Percentiles rank a stretch among this genome's conserved stretches.
Conservation (phyloP, 2,113 vertebrate genomes). For the Colius striatus region DNA sequence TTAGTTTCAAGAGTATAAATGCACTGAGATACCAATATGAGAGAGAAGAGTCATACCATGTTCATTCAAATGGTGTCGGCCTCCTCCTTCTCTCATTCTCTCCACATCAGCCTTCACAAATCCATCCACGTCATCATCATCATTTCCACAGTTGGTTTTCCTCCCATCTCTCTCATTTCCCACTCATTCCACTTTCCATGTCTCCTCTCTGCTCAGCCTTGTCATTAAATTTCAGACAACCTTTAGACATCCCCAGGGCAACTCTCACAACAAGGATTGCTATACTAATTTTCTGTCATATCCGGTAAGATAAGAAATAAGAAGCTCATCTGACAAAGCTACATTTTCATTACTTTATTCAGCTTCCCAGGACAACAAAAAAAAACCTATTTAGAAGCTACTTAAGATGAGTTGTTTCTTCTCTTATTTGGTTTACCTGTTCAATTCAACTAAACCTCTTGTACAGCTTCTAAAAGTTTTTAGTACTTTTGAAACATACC, state of each 20-base stretch:
- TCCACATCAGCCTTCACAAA: neutral
- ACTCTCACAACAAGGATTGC: neutral
- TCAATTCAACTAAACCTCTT: neutral
- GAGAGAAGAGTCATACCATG: neutral
- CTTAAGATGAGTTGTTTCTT: neutral
- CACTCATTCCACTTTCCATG: neutral
- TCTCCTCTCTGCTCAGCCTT: neutral
- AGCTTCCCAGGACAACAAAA: neutral
- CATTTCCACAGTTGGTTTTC: neutral
- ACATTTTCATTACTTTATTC: neutral
- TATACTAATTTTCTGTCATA: neutral
- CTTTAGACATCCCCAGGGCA: neutral
- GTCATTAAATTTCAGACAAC: neutral
- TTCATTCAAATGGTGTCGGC: neutral
- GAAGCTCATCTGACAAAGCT: neutral
- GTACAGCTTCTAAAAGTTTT: constrained; percentile 9
- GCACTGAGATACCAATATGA: neutral
- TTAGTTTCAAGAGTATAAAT: neutral
- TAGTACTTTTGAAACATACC: neutral
- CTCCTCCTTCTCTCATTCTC: neutral
- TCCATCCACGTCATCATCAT: neutral
- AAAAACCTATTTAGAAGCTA: neutral
- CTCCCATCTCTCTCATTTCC: neutral
- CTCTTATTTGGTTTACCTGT: neutral
- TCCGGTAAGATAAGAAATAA: neutral